Percentiles rank a stretch among this genome's conserved stretches.
phyloP scores from a whole-genome alignment of 2,113 vertebrate species.

The Natator depressus region DNA sequence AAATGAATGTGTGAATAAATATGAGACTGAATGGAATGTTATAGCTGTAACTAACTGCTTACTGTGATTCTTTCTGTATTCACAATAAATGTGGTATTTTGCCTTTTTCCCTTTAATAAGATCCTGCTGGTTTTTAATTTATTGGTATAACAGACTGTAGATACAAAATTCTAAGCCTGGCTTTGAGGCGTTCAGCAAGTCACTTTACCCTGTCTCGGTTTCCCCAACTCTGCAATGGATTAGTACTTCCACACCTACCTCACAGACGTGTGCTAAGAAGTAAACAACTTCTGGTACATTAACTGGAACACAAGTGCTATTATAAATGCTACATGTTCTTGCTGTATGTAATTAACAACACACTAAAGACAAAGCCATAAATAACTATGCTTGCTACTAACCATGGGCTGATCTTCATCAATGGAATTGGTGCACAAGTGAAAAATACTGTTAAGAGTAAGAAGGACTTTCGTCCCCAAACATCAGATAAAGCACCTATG shows the following conservation, averaged over 20 bases:
- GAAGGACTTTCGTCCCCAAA: conserved; percentile 92
- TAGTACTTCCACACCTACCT: not conserved
- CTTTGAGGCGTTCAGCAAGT: not conserved
- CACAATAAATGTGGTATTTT: too few species aligned
- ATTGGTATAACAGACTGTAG: not conserved
- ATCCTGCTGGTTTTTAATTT: too few species aligned
- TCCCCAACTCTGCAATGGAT: not conserved
- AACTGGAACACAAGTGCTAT: not conserved
- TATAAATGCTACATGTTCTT: not conserved
- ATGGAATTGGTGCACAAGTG: conserved; percentile 90
- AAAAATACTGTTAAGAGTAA: conserved; percentile 92
- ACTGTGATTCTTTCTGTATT: too few species aligned
- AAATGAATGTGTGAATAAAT: too few species aligned
- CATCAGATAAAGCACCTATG: conserved; percentile 90
- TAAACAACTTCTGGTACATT: not conserved
- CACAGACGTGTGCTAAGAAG: fast-evolving
- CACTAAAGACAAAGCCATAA: not conserved
- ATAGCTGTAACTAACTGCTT: too few species aligned
- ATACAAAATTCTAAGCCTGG: not conserved
- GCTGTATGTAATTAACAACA: not conserved
- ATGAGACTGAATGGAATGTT: too few species aligned
- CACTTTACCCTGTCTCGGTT: not conserved
- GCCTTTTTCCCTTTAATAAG: too few species aligned
- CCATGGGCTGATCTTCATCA: conserved; percentile 94
- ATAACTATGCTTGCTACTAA: conserved; percentile 56